These are phyloP conservation scores for Actinernus sp. DNA, from an alignment of 92 coral and sea anemone species.

Conservation along the genomic window DNA sequence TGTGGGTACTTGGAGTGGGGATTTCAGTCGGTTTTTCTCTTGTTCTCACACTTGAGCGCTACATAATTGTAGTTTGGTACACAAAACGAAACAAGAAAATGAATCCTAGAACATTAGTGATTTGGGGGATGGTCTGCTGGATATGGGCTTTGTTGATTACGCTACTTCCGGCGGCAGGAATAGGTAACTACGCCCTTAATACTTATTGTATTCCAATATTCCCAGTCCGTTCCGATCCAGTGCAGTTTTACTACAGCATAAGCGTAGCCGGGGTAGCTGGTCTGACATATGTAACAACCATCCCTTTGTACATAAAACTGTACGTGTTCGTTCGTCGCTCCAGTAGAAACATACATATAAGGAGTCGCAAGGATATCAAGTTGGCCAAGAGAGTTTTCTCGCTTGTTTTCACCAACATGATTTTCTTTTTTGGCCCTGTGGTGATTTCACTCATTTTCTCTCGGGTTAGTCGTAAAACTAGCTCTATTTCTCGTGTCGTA, in stretches of 20 bases:
- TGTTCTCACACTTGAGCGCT: conserved; percentile 22
- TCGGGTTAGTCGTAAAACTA: conserved; percentile 5
- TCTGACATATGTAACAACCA: not conserved
- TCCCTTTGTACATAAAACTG: conserved; percentile 21
- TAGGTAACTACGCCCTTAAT: conserved; percentile 15
- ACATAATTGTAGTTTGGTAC: conserved; percentile 14
- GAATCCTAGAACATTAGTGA: not conserved
- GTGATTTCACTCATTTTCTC: conserved; percentile 11
- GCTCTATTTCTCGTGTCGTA: conserved; percentile 7
- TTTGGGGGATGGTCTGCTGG: conserved; percentile 12
- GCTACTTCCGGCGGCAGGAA: conserved; percentile 5
- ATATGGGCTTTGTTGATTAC: conserved; percentile 2
- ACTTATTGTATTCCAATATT: conserved; percentile 26
- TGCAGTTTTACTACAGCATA: conserved; percentile 23
- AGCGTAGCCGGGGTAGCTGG: conserved; percentile 7
- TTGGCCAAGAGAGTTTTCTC: too few relatives aligned
- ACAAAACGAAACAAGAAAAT: not conserved
- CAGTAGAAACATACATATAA: conserved; percentile 30
- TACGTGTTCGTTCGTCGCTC: conserved; percentile 23
- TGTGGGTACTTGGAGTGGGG: conserved; percentile 11
- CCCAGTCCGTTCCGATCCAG: conserved; percentile 6
- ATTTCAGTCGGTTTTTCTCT: conserved; percentile 11
- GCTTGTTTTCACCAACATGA: conserved; percentile 9
- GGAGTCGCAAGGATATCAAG: conserved; percentile 10
- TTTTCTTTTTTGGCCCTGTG: conserved; percentile 10